These are phyloP conservation scores for Glareola pratincola DNA, from an alignment of 2,113 vertebrate species.

Conservation along the genomic window DNA sequence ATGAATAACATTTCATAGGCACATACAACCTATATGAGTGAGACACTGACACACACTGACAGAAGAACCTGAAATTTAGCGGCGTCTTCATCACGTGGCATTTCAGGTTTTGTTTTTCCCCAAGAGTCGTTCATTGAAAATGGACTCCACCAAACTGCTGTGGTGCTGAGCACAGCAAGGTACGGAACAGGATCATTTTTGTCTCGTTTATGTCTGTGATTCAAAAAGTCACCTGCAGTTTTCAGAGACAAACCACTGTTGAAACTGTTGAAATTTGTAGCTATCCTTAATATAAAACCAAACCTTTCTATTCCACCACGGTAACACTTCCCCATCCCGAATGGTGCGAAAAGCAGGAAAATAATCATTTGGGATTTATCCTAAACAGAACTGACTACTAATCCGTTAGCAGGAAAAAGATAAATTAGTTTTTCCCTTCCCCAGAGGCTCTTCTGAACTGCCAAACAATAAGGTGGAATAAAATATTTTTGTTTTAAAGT, in stretches of 20 bases:
- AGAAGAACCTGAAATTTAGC: background rate
- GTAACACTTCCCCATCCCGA: background rate
- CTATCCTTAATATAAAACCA: background rate
- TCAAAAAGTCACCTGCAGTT: background rate
- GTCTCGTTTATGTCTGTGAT: background rate
- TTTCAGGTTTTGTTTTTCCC: background rate
- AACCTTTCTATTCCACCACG: background rate
- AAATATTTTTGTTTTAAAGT: background rate
- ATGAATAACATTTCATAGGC: background rate
- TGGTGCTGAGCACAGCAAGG: background rate
- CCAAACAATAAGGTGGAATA: background rate
- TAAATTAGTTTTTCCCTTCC: background rate
- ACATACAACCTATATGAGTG: accelerated
- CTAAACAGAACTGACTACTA: background rate
- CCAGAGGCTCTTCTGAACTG: background rate
- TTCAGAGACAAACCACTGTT: background rate
- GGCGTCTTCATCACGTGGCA: background rate
- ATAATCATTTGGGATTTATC: background rate
- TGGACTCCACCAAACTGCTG: background rate
- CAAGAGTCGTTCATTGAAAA: background rate
- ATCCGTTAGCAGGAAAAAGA: background rate
- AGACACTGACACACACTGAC: too few species aligned
- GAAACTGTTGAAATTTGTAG: background rate
- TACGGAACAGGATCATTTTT: background rate
- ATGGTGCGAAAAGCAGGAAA: background rate